Percentiles rank a stretch among this genome's conserved stretches.
Conservation (phyloP, 2,888 invertebrate genomes). For the Brenthis daphne region DNA sequence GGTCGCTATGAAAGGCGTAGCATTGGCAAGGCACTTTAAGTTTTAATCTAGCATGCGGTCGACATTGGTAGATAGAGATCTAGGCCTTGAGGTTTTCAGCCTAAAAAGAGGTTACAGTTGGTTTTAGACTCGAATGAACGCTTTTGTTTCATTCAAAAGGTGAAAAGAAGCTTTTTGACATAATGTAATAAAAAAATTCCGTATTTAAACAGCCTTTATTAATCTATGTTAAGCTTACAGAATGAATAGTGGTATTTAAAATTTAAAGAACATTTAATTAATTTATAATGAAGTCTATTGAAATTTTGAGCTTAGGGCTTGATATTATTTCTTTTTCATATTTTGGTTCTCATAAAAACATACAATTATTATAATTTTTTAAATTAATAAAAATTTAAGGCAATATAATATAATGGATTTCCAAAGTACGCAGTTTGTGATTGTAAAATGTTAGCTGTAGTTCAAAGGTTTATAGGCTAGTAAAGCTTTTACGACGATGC, state of each 20-base stretch:
- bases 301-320: too few species aligned
- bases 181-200: background rate
- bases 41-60: slow-evolving; percentile 24
- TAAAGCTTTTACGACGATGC: slow-evolving; percentile 8
- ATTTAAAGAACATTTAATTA: too few species aligned
- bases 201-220: slow-evolving; percentile 3
- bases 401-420: background rate
- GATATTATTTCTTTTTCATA: too few species aligned
- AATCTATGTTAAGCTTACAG: too few species aligned
- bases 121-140: slow-evolving; percentile 10
- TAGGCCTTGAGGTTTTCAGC: slow-evolving; percentile 20
- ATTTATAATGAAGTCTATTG: too few species aligned
- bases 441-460: slow-evolving; percentile 2
- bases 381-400: too few species aligned
- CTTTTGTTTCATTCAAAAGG: slow-evolving; percentile 6
- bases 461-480: background rate
- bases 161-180: background rate
- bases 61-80: slow-evolving; percentile 20
- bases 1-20: slow-evolving; percentile 14
- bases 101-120: slow-evolving; percentile 15
- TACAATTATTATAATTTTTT: too few species aligned
- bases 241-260: too few species aligned
- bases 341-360: too few species aligned
- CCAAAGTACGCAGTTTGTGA: background rate
- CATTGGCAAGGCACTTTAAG: slow-evolving; percentile 21